Conservation (phyloP, 1,140 invertebrate genomes). For the Panagrolaimus sp. region DNA sequence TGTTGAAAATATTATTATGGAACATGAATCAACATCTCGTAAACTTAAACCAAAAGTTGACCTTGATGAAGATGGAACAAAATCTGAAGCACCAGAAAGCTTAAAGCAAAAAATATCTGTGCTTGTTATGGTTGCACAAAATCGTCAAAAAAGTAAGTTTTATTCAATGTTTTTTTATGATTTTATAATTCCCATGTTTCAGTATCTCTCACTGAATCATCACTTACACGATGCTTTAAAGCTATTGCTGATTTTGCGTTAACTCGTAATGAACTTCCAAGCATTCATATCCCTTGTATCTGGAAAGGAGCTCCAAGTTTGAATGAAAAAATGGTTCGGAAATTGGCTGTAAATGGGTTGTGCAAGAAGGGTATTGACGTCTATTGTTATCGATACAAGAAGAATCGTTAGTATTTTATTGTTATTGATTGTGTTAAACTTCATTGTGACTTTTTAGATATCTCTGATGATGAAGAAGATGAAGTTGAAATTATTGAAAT, state of each 20-base stretch:
- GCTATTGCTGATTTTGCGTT: constrained; percentile 21
- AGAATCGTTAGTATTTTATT: neutral
- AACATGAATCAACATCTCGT: constrained; percentile 18
- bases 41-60: neutral
- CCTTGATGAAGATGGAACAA: no score
- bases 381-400: constrained; percentile 26
- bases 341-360: constrained; percentile 1
- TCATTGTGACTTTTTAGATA: no score
- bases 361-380: constrained; percentile 26
- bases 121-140: no score
- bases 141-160: no score
- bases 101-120: no score
- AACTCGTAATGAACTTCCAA: neutral
- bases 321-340: constrained; percentile 16
- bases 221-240: constrained; percentile 27
- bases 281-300: constrained; percentile 25
- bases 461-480: no score
- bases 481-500: no score
- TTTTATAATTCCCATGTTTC: neutral
- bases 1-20: constrained; percentile 19
- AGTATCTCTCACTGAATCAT: constrained; percentile 13
- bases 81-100: no score
- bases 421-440: no score
- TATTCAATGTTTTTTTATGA: no score
- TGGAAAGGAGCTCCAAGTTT: constrained; percentile 28